Percentiles rank a stretch among this genome's conserved stretches.
These are phyloP conservation scores for Chauna torquata DNA, from an alignment of 2,113 vertebrate genomes.

Conservation along the genomic window DNA sequence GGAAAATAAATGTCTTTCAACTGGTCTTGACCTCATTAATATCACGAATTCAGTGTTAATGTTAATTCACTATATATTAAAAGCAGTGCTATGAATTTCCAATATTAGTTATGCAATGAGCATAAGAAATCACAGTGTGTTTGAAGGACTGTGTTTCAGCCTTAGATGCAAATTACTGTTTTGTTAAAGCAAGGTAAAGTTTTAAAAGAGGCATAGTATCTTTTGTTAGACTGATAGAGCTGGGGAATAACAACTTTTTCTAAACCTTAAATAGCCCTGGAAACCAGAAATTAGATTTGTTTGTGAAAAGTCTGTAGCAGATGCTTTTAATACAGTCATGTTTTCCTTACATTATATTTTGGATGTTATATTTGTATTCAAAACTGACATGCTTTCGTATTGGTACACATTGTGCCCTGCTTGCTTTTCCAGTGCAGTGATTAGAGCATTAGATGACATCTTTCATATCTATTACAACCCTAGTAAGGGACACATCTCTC, in stretches of 20 bases:
- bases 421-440: background rate
- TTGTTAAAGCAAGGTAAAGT: background rate
- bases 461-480: background rate
- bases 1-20: background rate
- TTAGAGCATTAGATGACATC: background rate
- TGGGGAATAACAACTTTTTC: background rate
- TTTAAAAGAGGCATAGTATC: background rate
- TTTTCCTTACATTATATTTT: background rate
- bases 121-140: background rate
- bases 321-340: background rate
- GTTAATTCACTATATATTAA: slow-evolving; percentile 11
- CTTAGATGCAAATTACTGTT: background rate
- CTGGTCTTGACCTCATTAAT: slow-evolving; percentile 2
- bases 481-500: background rate
- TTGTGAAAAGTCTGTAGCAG: background rate
- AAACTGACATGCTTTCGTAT: background rate
- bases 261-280: background rate
- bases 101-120: background rate
- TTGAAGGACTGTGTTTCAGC: background rate
- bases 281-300: background rate
- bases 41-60: background rate
- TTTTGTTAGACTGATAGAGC: background rate
- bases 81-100: background rate
- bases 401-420: background rate
- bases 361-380: background rate